Evolutionary conservation across 1,140 invertebrate species (phyloP).

Genomic region (Nephotettix cincticeps): DNA sequence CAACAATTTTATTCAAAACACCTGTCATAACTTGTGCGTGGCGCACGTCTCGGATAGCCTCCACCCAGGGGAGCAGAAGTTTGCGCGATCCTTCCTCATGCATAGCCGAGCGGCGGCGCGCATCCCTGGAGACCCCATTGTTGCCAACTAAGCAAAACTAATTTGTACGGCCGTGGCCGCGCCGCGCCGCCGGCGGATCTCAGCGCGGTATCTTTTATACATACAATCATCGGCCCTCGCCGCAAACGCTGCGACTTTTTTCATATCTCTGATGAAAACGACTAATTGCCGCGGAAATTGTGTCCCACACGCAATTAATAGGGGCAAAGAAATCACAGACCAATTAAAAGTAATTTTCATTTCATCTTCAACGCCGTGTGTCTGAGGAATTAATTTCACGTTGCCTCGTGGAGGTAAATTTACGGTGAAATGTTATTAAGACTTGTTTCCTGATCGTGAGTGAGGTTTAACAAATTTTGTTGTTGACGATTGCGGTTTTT

Average conservation of each 20-base stretch:
- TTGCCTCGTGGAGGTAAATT: no score
- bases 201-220: slow-evolving; percentile 17
- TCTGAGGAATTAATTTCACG: no score
- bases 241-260: background rate
- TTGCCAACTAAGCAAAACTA: slow-evolving; percentile 31
- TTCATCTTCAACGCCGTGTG: no score
- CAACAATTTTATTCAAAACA: no score
- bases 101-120: background rate
- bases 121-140: background rate
- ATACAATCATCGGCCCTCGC: slow-evolving; percentile 1
- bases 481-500: no score
- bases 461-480: no score
- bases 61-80: background rate
- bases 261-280: slow-evolving; percentile 23
- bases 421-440: no score
- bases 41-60: no score
- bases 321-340: background rate
- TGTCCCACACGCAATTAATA: slow-evolving; percentile 7
- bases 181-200: background rate
- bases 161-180: slow-evolving; percentile 17
- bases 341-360: background rate
- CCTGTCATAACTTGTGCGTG: no score
- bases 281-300: slow-evolving; percentile 18
- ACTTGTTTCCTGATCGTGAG: no score
- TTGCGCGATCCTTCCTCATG: slow-evolving; percentile 1